Conservation (phyloP, 2,113 vertebrate genomes). For the Ahaetulla prasina region DNA sequence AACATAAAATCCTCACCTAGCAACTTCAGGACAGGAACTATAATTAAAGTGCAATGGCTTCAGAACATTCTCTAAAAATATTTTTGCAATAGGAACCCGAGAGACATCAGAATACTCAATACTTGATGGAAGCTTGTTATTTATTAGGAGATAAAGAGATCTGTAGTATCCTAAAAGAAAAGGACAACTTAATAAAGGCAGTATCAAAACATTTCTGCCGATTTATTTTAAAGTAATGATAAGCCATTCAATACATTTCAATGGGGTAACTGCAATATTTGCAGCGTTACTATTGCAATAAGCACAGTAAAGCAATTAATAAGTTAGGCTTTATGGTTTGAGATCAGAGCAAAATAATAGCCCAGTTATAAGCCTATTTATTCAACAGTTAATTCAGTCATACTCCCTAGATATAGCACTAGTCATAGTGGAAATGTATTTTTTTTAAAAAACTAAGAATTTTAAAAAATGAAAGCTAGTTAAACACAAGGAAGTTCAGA, state of each 20-base stretch:
- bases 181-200: background rate
- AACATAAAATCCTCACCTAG: constrained; percentile 75
- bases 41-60: constrained; percentile 98
- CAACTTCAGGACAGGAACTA: constrained; percentile 86
- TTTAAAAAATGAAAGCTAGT: background rate
- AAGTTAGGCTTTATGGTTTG: background rate
- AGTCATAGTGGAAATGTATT: background rate
- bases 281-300: background rate
- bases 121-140: constrained; percentile 92
- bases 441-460: background rate
- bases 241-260: background rate
- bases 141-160: constrained; percentile 90
- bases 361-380: background rate
- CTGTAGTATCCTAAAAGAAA: constrained; percentile 84
- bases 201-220: background rate
- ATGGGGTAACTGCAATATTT: background rate
- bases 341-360: background rate
- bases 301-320: background rate
- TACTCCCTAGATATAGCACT: too few relatives aligned
- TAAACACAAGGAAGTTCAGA: background rate
- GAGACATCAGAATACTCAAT: constrained; percentile 89
- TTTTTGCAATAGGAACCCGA: constrained; percentile 88
- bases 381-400: background rate
- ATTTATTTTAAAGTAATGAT: background rate
- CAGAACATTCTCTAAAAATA: constrained; percentile 92